Evolutionary conservation across 2,888 invertebrate species (phyloP), one percentile per base, ranked within the genome.

Genomic region (Drosophila pseudotakahashii): DNA sequence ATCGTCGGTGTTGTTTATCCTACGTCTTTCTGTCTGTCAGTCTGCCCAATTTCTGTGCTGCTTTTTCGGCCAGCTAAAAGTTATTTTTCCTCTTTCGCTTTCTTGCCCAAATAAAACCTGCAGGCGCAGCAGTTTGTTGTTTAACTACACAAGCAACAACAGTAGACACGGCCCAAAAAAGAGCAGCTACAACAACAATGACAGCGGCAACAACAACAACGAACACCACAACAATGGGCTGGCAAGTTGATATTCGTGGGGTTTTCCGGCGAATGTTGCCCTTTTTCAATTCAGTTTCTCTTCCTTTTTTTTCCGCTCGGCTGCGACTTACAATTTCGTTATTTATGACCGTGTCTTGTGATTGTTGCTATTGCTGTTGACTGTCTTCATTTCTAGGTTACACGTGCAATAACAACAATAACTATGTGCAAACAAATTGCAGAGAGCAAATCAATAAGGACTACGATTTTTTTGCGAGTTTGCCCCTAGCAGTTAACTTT

Each of bases 361-460:
- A 68, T 73, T 73, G 72, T 62, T 75, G 73, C 44, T 70, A 47
- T 44, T 60, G 48, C 48, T 69, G 51, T 47, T 44, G 36, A 45
- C 51, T 66, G 68, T 50, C 69, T 69, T 82, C 77, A 79, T 73
- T 68, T 87, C 88, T 87, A 51, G 81, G 88, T 74, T 81, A 89
- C 73, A 80, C 69, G 75, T 69, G 45, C 67, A 64, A 55, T 51
- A 68, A 63, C 66, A 55, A 47, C 59, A 58, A 57, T 37, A 75
- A 70, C 76, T 50, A 62, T 59, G 73, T 81, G 68, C 85, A 76
- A 88, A 85, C 86, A 85, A 89, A 81, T 83, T 79, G 83, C 82
- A 64, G 42, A 81, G 73, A 77, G 79, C 85, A 79, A 88, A 84
- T 84, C 83, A 89, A 84, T 84, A 54, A 63, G 53, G 64, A 42